Evolutionary conservation across 2,888 invertebrate species (phyloP).

Genomic region (Xestia c-nigrum): DNA sequence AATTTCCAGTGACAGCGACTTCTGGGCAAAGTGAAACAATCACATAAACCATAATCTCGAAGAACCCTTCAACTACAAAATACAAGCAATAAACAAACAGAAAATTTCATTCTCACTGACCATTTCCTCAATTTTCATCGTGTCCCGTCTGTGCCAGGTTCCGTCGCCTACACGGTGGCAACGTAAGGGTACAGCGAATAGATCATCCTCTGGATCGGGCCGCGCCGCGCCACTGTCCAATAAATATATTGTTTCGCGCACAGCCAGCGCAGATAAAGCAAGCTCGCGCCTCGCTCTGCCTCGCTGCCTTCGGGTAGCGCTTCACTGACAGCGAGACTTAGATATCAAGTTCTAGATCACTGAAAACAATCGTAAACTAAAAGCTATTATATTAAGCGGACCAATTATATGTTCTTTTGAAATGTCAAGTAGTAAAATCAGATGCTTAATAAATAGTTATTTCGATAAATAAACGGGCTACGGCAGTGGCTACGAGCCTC

Average conservation of each 20-base stretch:
- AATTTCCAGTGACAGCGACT: too few species aligned
- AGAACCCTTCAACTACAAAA: not conserved
- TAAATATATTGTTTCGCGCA: constrained; percentile 90
- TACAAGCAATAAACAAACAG: not conserved
- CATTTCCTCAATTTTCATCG: constrained; percentile 29
- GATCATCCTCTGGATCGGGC: constrained; percentile 87
- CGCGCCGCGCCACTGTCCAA: constrained; percentile 86
- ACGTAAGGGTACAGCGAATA: constrained; percentile 83
- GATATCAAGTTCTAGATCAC: constrained; percentile 1
- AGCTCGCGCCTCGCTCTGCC: constrained; percentile 89
- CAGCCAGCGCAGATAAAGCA: constrained; percentile 90
- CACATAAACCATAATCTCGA: not conserved
- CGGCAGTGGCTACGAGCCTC: constrained; percentile 7
- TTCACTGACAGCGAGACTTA: constrained; percentile 68
- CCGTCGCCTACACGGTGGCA: constrained; percentile 62
- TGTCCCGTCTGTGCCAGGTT: constrained; percentile 7
- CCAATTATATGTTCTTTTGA: not conserved
- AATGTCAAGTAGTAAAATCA: not conserved
- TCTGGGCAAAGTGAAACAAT: not conserved
- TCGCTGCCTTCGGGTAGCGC: constrained; percentile 77
- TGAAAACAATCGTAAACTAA: not conserved
- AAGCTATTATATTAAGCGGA: not conserved
- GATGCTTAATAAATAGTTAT: not conserved
- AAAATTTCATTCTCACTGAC: not conserved
- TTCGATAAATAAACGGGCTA: not conserved